Percentiles rank a stretch among this genome's conserved stretches.
These are phyloP conservation scores for Carpatolechia fugitivella DNA, from an alignment of 2,888 invertebrate genomes.

Conservation along the genomic window DNA sequence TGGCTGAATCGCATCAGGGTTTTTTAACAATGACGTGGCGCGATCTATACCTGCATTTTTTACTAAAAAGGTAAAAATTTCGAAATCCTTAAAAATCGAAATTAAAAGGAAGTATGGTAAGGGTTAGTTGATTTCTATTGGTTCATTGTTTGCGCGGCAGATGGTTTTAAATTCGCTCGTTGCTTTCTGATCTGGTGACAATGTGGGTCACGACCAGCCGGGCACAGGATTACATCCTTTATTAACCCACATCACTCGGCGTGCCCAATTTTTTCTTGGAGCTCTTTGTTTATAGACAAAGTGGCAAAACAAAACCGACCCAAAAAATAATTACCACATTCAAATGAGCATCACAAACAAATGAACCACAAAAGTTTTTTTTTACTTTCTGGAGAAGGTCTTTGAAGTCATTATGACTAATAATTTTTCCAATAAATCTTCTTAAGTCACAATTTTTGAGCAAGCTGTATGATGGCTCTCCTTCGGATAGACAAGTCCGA, in stretches of 20 bases:
- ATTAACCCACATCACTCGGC: constrained; percentile 29
- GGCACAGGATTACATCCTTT: constrained; percentile 31
- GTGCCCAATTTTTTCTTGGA: constrained; percentile 11
- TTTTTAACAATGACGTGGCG: constrained; percentile 50
- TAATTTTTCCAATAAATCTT: constrained; percentile 41
- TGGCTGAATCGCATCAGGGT: constrained; percentile 58
- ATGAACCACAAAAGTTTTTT: constrained; percentile 17
- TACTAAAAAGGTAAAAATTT: constrained; percentile 52
- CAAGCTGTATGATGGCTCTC: neutral
- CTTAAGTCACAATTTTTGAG: neutral
- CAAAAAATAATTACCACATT: constrained; percentile 20
- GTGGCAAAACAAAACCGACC: constrained; percentile 6
- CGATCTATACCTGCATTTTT: constrained; percentile 55
- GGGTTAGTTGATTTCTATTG: constrained; percentile 63
- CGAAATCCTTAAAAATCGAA: constrained; percentile 57
- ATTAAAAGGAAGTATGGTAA: constrained; percentile 69
- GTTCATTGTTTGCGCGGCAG: constrained; percentile 53
- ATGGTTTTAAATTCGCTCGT: constrained; percentile 58
- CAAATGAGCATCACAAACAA: constrained; percentile 20
- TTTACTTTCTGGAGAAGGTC: constrained; percentile 31
- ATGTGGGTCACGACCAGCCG: constrained; percentile 57
- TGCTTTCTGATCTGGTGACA: constrained; percentile 63
- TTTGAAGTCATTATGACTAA: constrained; percentile 34
- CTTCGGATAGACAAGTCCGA: neutral
- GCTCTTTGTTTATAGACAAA: neutral